Base-by-base conservation (phyloP, 2,113 vertebrate genomes). In the Hymenochirus boettgeri region DNA sequence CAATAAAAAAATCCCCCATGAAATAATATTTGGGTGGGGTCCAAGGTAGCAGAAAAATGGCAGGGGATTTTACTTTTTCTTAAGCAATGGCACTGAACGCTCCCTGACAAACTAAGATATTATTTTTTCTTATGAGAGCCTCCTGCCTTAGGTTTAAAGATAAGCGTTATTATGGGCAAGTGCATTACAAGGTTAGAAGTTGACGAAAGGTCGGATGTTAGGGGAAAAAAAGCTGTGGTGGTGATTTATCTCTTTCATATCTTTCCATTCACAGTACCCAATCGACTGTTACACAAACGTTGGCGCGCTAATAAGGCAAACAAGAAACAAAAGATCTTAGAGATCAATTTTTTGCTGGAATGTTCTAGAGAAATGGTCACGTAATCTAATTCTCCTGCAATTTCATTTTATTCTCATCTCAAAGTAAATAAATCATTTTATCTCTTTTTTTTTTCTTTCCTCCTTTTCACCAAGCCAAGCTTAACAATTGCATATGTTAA, bases 171-270 rank as follows among this genome's bases (percentile, higher is more conserved):
- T 42, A 21, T 19, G 22, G 39, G n/a, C 39, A 42, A 52, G 17
- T 17, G 2, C 26, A 22, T 26, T 45, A 24, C 54, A 59, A 24
- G 45, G 64, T 45, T 58, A 56, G 27, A 22, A 21, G 64, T 50
- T 66, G 46, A 29, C n/a, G 22, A 13, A 23, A 51, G 64, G 64
- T 67, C 46, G 21, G 46, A 5, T 22, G n/a, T 18, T 11, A 24
- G 37, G 47, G 27, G 47, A 59, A 59, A n/a, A n/a, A n/a, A 42
- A 25, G 57, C 56, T 42, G 10, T 26, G 13, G 7, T 8, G 58
- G 54, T 50, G 63, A 66, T 52, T 67, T 67, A 65, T 65, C 26
- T 18, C 53, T 27, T 39, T 65, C 39, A 66, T 66, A 58, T 58
- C 54, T 66, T 67, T 35, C 13, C 46, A 59, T 42, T 21, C 18